Percentiles rank a stretch among this genome's conserved stretches.
These are phyloP conservation scores for Oryzias melastigma DNA, from an alignment of 2,113 vertebrate genomes.

Conservation along the genomic window DNA sequence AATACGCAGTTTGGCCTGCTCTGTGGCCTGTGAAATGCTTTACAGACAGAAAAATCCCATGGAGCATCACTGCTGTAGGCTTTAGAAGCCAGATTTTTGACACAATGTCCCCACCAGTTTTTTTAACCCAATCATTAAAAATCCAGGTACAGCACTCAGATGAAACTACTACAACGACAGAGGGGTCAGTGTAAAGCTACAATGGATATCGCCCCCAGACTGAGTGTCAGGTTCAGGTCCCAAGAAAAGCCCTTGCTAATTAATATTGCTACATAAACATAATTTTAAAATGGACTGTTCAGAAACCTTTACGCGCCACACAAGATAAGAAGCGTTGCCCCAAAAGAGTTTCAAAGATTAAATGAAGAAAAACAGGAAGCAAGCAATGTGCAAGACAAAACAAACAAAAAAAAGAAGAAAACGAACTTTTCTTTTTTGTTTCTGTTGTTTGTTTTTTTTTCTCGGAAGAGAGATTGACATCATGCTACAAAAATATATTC, in stretches of 20 bases:
- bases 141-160: slow-evolving; percentile 45
- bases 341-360: slow-evolving; percentile 16
- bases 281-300: slow-evolving; percentile 66
- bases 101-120: slow-evolving; percentile 16
- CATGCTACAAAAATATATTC: slow-evolving; percentile 79
- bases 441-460: slow-evolving; percentile 42
- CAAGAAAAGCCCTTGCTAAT: slow-evolving; percentile 80
- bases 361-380: slow-evolving; percentile 28
- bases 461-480: slow-evolving; percentile 72
- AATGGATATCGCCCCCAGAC: slow-evolving; percentile 53
- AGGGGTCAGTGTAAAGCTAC: slow-evolving; percentile 72
- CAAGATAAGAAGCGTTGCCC: slow-evolving; percentile 40
- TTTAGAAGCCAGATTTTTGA: slow-evolving; percentile 25
- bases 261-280: slow-evolving; percentile 82
- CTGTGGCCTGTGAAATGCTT: slow-evolving; percentile 45
- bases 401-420: slow-evolving; percentile 28
- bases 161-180: slow-evolving; percentile 40
- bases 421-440: slow-evolving; percentile 52
- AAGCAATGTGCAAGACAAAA: slow-evolving; percentile 57
- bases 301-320: slow-evolving; percentile 52
- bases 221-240: slow-evolving; percentile 67
- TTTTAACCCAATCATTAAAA: slow-evolving; percentile 22
- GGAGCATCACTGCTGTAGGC: slow-evolving; percentile 29
- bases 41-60: slow-evolving; percentile 28
- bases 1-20: slow-evolving; percentile 32